Evolutionary conservation across 1,140 invertebrate species (phyloP).

Genomic region (Zaprionus davidi): DNA sequence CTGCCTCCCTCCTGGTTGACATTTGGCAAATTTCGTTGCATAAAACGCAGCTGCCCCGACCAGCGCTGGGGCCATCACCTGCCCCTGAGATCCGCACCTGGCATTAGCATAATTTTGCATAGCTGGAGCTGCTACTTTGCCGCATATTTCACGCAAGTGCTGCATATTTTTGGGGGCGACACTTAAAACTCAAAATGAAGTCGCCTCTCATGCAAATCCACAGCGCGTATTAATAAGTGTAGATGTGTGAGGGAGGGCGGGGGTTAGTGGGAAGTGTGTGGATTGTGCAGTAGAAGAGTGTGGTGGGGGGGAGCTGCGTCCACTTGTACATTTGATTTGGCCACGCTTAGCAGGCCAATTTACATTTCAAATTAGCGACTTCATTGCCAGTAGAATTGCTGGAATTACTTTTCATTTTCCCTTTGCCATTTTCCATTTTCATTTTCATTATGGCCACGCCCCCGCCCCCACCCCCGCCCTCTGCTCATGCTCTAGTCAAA

Average conservation of each 20-base stretch:
- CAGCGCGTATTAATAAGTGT: slow-evolving; percentile 75
- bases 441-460: slow-evolving; percentile 22
- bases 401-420: slow-evolving; percentile 81
- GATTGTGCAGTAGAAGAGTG: neutral
- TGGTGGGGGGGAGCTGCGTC: neutral
- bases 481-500: neutral
- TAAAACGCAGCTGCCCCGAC: slow-evolving; percentile 40
- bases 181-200: slow-evolving; percentile 80
- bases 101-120: slow-evolving; percentile 82
- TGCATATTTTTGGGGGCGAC: slow-evolving; percentile 67
- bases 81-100: slow-evolving; percentile 35
- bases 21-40: slow-evolving; percentile 57
- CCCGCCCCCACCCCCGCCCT: too few relatives aligned
- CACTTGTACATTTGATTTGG: slow-evolving; percentile 47
- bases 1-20: slow-evolving; percentile 10
- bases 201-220: slow-evolving; percentile 63
- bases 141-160: slow-evolving; percentile 75
- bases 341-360: slow-evolving; percentile 67
- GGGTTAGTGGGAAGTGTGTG: slow-evolving; percentile 3
- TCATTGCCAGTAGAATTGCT: slow-evolving; percentile 73
- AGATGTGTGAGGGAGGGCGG: slow-evolving; percentile 21
- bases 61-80: slow-evolving; percentile 10
- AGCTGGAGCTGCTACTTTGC: slow-evolving; percentile 58
- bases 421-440: slow-evolving; percentile 14
- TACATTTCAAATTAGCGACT: slow-evolving; percentile 83